Conservation (phyloP, 2,888 invertebrate genomes). For the Gibbula magus region DNA sequence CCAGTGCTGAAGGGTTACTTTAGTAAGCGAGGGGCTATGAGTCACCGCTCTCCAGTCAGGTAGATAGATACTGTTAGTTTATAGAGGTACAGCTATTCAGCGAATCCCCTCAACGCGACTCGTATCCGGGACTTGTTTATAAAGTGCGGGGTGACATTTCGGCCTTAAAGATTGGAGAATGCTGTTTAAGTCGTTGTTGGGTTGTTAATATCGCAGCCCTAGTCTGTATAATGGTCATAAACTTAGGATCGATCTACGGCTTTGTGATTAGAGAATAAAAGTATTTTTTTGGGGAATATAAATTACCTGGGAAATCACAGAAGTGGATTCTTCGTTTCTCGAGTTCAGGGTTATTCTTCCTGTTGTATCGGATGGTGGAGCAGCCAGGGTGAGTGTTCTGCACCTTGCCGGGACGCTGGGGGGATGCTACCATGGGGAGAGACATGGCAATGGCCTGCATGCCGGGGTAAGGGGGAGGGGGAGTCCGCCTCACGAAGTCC, state of each 20-base stretch:
- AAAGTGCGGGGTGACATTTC: background rate
- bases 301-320: slow-evolving; percentile 88
- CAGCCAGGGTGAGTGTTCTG: slow-evolving; percentile 73
- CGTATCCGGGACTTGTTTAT: background rate
- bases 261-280: too few species aligned
- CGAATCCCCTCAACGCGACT: background rate
- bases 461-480: slow-evolving; percentile 70
- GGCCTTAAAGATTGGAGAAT: too few species aligned
- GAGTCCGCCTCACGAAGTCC: slow-evolving; percentile 57
- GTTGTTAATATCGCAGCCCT: too few species aligned
- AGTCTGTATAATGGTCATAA: too few species aligned
- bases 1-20: background rate
- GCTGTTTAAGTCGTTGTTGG: too few species aligned
- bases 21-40: background rate
- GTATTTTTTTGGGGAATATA: too few species aligned
- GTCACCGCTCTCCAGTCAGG: background rate
- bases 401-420: slow-evolving; percentile 45
- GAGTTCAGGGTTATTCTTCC: slow-evolving; percentile 96
- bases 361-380: slow-evolving; percentile 85
- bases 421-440: slow-evolving; percentile 39
- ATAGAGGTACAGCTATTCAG: background rate
- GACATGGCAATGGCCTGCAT: slow-evolving; percentile 33
- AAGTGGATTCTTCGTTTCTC: slow-evolving; percentile 96
- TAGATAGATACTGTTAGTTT: background rate
- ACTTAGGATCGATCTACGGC: too few species aligned